Base-by-base conservation (phyloP, 2,113 vertebrate species). In the Tor tambroides region DNA sequence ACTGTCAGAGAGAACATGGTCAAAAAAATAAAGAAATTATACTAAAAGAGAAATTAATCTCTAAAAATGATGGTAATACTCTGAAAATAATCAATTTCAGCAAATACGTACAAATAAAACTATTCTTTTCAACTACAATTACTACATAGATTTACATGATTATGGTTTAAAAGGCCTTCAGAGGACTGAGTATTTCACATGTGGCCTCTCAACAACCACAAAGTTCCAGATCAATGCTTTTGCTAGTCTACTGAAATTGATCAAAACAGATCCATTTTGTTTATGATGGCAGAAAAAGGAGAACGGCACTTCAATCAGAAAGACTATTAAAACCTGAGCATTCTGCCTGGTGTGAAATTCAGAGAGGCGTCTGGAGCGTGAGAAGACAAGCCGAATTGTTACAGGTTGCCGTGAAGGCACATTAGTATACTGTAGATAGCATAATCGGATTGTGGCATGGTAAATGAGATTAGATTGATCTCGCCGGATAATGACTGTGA, bases 391-490 rank as follows among this genome's bases (percentile, higher is more conserved):
- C n/a, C 21, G 5, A 46, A 30, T 84, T 86, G 81, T 86, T 90
- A 91, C 91, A 91, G 89, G 90, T 87, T 67, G 3, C 86, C 81
- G 87, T 76, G 30, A 46, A 88, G 87, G 77, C 56, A 63, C 35
- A 26, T 80, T 84, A 88, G 72, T 80, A 59, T 26, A 79, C 65
- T 85, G 63, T 85, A 74, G 74, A 86, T 67, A 89, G 87, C 59
- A 30, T 91, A 90, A 92, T 92, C 85, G 63, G 85, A 91, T 89
- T 89, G 85, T 88, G 85, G 14, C 30, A 59, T 82, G 80, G 71
- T 86, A 87, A 88, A 91, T 75, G 38, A 92, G 88, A 93, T 91
- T 90, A 90, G 80, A 85, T 38, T 90, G 87, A 89, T 89, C 88
- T 88, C 54, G 87, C 85, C 76, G 76, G 87, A 88, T 86, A 90